Percentiles rank a stretch among this genome's conserved stretches.
Conservation (phyloP, 2,888 invertebrate genomes). For the Proisotoma minuta region DNA sequence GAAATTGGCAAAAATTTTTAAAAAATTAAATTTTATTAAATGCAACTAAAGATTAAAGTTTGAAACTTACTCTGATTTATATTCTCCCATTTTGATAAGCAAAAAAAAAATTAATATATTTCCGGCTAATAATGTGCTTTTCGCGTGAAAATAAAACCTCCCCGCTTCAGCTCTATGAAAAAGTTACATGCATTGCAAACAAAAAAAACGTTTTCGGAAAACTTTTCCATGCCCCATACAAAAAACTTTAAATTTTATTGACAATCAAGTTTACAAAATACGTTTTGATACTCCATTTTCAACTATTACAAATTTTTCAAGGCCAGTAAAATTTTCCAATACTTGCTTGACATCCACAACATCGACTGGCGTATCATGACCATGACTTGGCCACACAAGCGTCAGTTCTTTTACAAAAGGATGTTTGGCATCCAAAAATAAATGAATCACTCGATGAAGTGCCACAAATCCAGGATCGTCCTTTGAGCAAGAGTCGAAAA, state of each 20-base stretch:
- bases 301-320: neutral
- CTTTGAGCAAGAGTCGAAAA: slow-evolving; percentile 18
- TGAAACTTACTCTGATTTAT: no score
- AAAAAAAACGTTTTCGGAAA: neutral
- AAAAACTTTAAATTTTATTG: neutral
- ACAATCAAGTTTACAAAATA: neutral
- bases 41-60: no score
- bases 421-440: slow-evolving; percentile 5
- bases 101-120: no score
- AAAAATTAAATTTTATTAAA: no score
- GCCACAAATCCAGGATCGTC: slow-evolving; percentile 16
- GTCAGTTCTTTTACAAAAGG: slow-evolving; percentile 7
- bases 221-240: neutral
- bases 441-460: slow-evolving; percentile 14
- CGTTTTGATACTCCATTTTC: neutral
- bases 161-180: no score
- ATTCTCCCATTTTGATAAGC: no score
- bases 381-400: slow-evolving; percentile 17
- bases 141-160: no score
- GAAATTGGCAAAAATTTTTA: neutral
- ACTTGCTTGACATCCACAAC: neutral
- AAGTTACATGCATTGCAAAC: neutral
- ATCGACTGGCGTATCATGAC: slow-evolving; percentile 15
- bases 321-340: neutral
- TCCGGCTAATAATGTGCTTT: no score